These are phyloP conservation scores for Eugnorisma glareosa DNA, from an alignment of 2,888 invertebrate species.

Conservation along the genomic window DNA sequence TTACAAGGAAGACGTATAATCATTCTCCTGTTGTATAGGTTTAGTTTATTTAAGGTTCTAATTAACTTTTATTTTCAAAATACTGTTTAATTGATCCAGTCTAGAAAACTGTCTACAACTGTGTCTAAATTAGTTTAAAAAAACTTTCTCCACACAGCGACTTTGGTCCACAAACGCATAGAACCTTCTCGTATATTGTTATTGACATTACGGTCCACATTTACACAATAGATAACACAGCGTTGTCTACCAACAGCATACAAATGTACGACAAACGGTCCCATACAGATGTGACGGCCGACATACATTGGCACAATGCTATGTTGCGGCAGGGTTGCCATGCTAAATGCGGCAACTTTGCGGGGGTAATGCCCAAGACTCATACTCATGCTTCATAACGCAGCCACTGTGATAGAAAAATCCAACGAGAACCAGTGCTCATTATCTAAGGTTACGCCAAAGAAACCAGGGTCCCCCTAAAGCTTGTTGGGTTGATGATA, in stretches of 20 bases:
- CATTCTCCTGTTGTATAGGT: not conserved
- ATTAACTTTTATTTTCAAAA: not conserved
- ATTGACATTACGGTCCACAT: slow-evolving; percentile 81
- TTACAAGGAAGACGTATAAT: slow-evolving; percentile 12
- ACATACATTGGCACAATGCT: slow-evolving; percentile 77
- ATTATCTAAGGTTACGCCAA: not conserved
- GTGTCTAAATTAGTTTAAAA: slow-evolving; percentile 10
- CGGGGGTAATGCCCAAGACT: not conserved
- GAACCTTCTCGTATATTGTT: slow-evolving; percentile 67
- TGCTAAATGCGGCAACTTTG: not conserved
- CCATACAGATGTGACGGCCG: slow-evolving; percentile 71
- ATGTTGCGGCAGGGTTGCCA: slow-evolving; percentile 64
- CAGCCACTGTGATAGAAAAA: not conserved
- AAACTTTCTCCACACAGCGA: slow-evolving; percentile 59
- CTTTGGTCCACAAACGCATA: slow-evolving; percentile 39
- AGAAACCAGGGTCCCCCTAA: not conserved
- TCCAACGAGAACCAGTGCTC: not conserved
- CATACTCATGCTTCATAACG: not conserved
- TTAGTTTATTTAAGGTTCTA: not conserved
- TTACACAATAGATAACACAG: slow-evolving; percentile 83
- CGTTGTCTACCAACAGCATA: slow-evolving; percentile 75
- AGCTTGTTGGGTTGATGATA: not conserved
- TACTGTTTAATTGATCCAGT: not conserved
- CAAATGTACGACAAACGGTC: slow-evolving; percentile 81
- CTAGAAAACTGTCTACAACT: not conserved